phyloP scores from a whole-genome alignment of 2,113 vertebrate species.

The Camelus bactrianus region DNA sequence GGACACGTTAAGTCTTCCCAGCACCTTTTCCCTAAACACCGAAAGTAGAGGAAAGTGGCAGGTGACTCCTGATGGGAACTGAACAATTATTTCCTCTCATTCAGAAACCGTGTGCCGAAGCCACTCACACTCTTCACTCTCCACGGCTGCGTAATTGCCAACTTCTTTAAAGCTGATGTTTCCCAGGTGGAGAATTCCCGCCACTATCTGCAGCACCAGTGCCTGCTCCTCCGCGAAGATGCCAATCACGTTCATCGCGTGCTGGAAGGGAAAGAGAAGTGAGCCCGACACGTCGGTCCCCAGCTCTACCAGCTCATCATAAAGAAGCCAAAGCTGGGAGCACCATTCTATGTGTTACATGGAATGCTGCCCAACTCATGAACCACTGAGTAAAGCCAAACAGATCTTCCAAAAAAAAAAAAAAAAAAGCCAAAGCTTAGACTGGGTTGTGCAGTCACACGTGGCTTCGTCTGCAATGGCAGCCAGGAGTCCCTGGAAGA shows the following conservation, averaged over 20 bases:
- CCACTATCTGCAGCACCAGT: constrained; percentile 97
- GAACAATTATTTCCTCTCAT: not conserved
- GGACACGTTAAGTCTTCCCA: fast-evolving
- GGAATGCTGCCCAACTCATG: too few species aligned
- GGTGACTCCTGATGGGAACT: not conserved
- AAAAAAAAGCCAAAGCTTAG: too few species aligned
- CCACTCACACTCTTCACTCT: constrained; percentile 97
- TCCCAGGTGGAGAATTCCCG: constrained; percentile 96
- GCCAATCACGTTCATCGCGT: constrained; percentile 98
- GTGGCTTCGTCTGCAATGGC: fast-evolving
- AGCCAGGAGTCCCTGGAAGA: not conserved
- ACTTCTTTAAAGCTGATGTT: constrained; percentile 98
- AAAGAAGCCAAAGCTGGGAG: not conserved
- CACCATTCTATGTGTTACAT: too few species aligned
- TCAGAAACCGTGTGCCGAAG: not conserved
- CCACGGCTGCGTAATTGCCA: constrained; percentile 97
- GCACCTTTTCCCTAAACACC: not conserved
- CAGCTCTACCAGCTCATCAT: fast-evolving
- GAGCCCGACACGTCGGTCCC: not conserved
- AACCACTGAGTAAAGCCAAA: too few species aligned
- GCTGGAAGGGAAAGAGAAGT: constrained; percentile 85
- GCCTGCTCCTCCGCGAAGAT: constrained; percentile 92
- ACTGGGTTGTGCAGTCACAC: fast-evolving
- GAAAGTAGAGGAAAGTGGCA: not conserved
- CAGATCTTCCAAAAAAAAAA: too few species aligned